Percentiles rank a stretch among this genome's conserved stretches.
Conservation (phyloP, 2,113 vertebrate genomes). For the Python bivittatus region DNA sequence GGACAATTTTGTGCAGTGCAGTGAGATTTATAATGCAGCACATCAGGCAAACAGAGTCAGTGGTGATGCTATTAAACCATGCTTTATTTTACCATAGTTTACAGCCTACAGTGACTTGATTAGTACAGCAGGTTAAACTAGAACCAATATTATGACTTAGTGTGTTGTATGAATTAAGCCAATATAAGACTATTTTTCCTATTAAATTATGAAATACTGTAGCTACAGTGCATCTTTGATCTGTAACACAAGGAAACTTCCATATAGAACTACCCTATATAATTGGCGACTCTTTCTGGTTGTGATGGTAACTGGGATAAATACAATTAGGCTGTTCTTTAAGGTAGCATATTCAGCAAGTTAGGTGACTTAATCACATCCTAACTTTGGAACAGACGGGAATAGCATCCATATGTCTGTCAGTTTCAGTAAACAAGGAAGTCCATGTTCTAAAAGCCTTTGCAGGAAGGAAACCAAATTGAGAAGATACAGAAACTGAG, state of each 20-base stretch:
- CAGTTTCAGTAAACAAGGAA: background rate
- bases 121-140: background rate
- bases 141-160: background rate
- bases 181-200: background rate
- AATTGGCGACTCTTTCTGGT: background rate
- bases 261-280: background rate
- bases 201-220: background rate
- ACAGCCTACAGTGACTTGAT: background rate
- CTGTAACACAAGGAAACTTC: background rate
- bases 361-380: background rate
- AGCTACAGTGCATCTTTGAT: background rate
- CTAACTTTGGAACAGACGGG: background rate
- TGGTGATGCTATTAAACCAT: background rate
- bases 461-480: slow-evolving; percentile 4
- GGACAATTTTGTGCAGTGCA: background rate
- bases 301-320: background rate
- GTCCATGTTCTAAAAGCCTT: background rate
- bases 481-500: slow-evolving; percentile 6
- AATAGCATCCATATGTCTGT: background rate
- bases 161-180: background rate
- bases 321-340: background rate
- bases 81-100: background rate
- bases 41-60: background rate
- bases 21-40: background rate
- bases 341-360: no score